phyloP scores from a whole-genome alignment of 2,797 vertebrate species.

The Cossypha heuglini region DNA sequence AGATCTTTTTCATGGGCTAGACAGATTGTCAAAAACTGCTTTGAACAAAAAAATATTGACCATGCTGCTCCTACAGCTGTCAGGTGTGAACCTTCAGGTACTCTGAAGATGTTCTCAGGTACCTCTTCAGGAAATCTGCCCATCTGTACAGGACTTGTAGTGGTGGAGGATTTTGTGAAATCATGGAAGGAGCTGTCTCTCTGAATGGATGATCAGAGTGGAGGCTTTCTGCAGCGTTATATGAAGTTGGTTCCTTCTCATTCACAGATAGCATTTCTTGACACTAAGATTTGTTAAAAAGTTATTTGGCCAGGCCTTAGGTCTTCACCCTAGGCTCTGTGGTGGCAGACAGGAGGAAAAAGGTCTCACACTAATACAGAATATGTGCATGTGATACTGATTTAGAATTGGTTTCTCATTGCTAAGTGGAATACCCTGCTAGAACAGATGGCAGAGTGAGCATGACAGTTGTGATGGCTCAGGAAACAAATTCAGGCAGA shows the following conservation, averaged over 20 bases:
- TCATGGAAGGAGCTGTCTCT: neutral
- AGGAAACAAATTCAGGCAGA: neutral
- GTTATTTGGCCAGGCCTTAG: neutral
- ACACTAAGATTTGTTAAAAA: neutral
- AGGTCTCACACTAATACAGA: neutral
- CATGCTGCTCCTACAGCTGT: neutral
- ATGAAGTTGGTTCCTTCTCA: neutral
- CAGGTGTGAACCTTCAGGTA: neutral
- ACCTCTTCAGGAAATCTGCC: neutral
- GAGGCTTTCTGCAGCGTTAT: rapidly evolving
- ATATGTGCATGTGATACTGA: neutral
- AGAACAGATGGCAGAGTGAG: neutral
- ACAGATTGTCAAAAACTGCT: neutral
- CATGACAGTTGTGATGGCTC: neutral
- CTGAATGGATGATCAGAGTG: neutral
- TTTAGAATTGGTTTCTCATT: neutral
- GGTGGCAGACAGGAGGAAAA: neutral
- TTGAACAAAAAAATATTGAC: neutral
- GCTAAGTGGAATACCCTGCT: neutral
- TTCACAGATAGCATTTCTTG: neutral
- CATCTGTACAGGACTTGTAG: neutral
- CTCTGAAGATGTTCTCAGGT: neutral
- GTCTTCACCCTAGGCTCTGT: neutral
- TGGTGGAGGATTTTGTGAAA: neutral
- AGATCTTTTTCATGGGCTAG: neutral